These are phyloP conservation scores for Orycteropus afer DNA, from an alignment of 2,113 vertebrate genomes.

Conservation along the genomic window DNA sequence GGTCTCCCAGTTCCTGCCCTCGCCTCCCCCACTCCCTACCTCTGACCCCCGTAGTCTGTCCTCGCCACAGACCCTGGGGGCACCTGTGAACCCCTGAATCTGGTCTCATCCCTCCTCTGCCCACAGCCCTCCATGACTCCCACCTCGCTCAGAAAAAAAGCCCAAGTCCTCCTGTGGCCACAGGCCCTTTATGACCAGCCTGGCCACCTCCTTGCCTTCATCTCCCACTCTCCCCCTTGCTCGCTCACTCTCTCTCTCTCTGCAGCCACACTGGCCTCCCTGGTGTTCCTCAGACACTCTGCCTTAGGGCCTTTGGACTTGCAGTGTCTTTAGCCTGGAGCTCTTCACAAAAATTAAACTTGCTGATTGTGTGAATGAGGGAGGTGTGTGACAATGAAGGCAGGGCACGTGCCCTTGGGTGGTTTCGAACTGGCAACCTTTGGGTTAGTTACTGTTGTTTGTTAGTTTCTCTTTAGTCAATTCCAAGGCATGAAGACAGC, in stretches of 20 bases:
- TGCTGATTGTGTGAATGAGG: background rate
- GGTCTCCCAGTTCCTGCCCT: background rate
- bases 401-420: background rate
- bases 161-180: background rate
- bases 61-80: background rate
- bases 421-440: no score
- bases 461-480: no score
- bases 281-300: background rate
- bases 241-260: no score
- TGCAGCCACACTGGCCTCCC: background rate
- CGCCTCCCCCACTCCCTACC: background rate
- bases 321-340: background rate
- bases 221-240: background rate
- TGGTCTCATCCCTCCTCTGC: background rate
- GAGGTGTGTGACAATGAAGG: background rate
- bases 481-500: no score
- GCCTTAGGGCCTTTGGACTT: background rate
- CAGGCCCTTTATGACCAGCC: background rate
- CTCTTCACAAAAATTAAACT: background rate
- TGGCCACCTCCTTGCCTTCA: background rate
- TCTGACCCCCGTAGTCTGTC: no score
- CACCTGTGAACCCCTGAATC: background rate
- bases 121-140: background rate
- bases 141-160: background rate
- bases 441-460: no score